Base-by-base conservation (phyloP, 2,113 vertebrate genomes). In the Menura novaehollandiae region DNA sequence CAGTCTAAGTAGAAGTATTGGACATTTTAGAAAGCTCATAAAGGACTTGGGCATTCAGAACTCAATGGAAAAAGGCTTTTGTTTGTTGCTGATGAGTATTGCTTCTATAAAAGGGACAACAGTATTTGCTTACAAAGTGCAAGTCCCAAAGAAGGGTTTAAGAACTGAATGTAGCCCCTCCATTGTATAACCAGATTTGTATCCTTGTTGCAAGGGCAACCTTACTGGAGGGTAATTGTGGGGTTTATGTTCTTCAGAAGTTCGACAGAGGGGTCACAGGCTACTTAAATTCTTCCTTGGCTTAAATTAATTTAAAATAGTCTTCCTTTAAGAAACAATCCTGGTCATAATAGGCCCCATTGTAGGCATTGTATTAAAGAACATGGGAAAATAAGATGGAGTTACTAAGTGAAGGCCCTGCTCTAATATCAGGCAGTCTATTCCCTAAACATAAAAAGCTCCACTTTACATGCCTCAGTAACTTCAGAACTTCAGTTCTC, bases 131-230 rank as follows among this genome's bases (percentile, higher is more conserved):
- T 92, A 68, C 6, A 39, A 55, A 81, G 23, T 75, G 15, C 28
- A 85, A 30, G 33, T 13, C 39, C 39, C 39, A 41, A 71, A 15
- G 13, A 81, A 60, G 16, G 21, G 12, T 68, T 74, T 81, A 49
- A 67, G 60, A 49, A 23, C 28, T 53, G 51, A 71, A 62, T 0
- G 2, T n/a, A 52, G 44, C 9, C 37, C 15, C 21, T 64, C 9
- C 33, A 8, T 23, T 30, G 19, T 66, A 27, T 78, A 19, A 24
- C 11, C 7, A 46, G 10, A 11, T 71, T 71, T 74, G 9, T 53
- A 23, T 37, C n/a, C 13, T 11, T 1, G 0, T 75, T 51, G 4
- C n/a, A 74, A 41, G n/a, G 43, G 28, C 28, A 10, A 10, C 1
- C 0, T 56, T 69, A 20, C 8, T 66, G 33, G 35, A 32, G 18